Percentiles rank a stretch among this genome's conserved stretches.
Conservation (phyloP, 2,888 invertebrate species). For the Oasisia sp. region DNA sequence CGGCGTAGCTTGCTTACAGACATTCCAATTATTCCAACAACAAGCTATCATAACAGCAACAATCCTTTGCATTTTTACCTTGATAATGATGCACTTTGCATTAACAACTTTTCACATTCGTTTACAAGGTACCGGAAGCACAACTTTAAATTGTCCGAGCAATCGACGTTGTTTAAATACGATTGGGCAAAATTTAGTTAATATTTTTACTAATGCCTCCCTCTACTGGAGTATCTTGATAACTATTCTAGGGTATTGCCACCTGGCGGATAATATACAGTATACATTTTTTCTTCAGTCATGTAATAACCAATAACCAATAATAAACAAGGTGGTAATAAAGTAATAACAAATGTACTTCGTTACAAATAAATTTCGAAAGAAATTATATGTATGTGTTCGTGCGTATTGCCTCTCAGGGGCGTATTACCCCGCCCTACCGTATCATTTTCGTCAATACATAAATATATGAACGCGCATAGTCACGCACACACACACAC, state of each 20-base stretch:
- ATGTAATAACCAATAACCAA: no score
- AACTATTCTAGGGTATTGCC: not conserved
- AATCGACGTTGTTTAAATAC: not conserved
- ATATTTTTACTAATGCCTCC: not conserved
- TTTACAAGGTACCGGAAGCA: not conserved
- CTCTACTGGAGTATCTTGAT: not conserved
- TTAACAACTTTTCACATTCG: not conserved
- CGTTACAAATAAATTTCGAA: no score
- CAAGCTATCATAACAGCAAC: not conserved
- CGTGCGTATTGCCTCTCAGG: no score
- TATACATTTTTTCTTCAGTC: not conserved
- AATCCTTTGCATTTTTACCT: not conserved
- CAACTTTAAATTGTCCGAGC: not conserved
- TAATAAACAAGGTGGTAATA: no score
- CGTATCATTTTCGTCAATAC: no score
- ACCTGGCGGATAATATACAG: not conserved
- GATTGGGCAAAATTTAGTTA: not conserved
- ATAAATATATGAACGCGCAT: no score
- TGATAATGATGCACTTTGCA: not conserved
- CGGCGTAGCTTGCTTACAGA: no score
- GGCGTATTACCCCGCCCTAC: no score
- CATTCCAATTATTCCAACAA: not conserved
- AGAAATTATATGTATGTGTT: no score
- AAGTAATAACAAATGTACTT: no score
- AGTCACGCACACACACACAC: no score